Base-by-base conservation (phyloP, 2,888 invertebrate genomes). In the Drosophila formosana region DNA sequence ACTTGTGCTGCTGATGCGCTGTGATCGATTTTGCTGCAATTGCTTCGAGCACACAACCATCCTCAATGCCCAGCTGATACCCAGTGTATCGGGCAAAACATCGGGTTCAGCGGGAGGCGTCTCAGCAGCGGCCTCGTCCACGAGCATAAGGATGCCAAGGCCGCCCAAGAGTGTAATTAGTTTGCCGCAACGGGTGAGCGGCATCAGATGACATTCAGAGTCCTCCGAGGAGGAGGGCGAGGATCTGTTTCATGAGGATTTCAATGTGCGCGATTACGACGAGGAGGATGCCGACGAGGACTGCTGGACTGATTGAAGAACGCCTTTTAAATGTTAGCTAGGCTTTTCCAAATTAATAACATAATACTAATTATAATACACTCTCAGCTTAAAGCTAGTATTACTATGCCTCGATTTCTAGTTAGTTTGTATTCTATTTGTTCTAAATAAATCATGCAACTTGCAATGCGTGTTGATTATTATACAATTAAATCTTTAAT, bases 171-270 rank as follows among this genome's bases (percentile, higher is more conserved):
- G 89, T 28, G 80, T 90, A 51, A 78, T 91, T 43, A 85, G 90
- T 7, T 77, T 92, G 72, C 89, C 91, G 28, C 90, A 90, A 13
- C 88, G 83, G 3, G 69, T 92, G 8, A 83, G 80, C 58, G 80
- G 78, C 1, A 69, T 88, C n/a, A 92, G 93, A 91, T 93, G 93
- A 93, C 93, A 93, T 62, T 90, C 91, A 13, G 92, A 92, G 75
- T 91, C 91, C 84, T 92, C 93, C 56, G 91, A 91, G 51, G 91
- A 91, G 46, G 92, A 92, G 74, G 91, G 91, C 80, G 92, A 91
- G 53, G 90, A 92, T 67, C 81, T 91, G 56, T 90, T 90, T 71
- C 90, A 92, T 72, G 92, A 93, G 72, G 91, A 91, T 67, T 91
- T 91, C 75, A 91, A 91, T 84, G 88, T 91, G 26, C 75, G 77